Conservation (phyloP, 2,113 vertebrate genomes). For the Protobothrops mucrosquamatus region DNA sequence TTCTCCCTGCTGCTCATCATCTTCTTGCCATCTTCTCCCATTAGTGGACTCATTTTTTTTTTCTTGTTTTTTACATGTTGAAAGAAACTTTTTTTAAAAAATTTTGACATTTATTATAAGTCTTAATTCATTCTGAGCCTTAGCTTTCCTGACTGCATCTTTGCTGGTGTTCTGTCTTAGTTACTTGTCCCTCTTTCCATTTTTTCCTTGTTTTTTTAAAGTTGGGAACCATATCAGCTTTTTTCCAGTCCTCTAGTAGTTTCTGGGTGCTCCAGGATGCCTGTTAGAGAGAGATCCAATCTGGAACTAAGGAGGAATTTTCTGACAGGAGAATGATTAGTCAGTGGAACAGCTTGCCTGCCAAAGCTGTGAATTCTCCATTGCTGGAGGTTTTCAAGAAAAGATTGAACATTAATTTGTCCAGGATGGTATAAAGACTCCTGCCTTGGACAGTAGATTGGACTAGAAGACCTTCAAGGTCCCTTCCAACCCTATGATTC, state of each 20-base stretch:
- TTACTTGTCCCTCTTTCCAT: not conserved
- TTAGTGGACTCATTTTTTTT: not conserved
- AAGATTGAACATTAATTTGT: not conserved
- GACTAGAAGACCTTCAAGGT: not conserved
- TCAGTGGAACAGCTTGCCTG: not conserved
- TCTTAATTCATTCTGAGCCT: not conserved
- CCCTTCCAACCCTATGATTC: not conserved
- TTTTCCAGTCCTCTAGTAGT: not conserved
- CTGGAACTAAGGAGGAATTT: not conserved
- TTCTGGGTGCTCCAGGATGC: not conserved
- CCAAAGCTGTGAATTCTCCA: not conserved
- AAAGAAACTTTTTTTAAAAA: not conserved
- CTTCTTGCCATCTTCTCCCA: not conserved
- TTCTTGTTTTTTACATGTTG: not conserved
- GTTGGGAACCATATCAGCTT: too few relatives aligned
- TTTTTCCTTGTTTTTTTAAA: not conserved
- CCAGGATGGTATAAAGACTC: not conserved
- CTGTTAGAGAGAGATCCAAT: not conserved
- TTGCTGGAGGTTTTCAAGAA: not conserved
- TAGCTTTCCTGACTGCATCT: not conserved
- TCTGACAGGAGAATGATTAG: not conserved
- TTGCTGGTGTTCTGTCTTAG: not conserved
- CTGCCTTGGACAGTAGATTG: not conserved
- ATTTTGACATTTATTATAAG: not conserved
- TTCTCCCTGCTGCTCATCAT: not conserved